A percentile compares a stretch with the other conserved stretches of the same genome.
These are phyloP conservation scores for Drosophila niveifrons DNA, from an alignment of 2,888 invertebrate genomes.

Conservation along the genomic window DNA sequence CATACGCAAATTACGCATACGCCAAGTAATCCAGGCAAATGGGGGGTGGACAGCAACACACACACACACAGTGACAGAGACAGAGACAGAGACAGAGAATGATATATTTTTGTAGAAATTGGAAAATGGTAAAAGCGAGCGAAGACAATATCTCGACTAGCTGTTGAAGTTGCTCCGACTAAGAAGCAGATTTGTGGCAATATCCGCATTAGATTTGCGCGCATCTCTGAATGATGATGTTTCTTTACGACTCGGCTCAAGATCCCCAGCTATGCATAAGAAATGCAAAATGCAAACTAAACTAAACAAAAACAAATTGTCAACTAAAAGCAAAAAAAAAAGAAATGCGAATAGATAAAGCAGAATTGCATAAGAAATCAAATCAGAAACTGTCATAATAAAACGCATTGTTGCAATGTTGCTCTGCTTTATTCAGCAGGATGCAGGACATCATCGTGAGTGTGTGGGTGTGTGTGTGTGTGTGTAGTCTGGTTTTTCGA, in stretches of 20 bases:
- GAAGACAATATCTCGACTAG: constrained; percentile 68
- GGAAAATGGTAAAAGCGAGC: constrained; percentile 50
- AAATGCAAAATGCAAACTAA: constrained; percentile 39
- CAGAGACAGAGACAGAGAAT: constrained; percentile 42
- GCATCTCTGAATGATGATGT: constrained; percentile 12
- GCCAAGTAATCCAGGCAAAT: constrained; percentile 6
- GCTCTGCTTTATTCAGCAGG: constrained; percentile 61
- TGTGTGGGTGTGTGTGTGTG: neutral
- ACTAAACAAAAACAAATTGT: constrained; percentile 33
- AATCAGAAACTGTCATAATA: constrained; percentile 77
- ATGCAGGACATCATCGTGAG: constrained; percentile 5
- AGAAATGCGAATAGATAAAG: constrained; percentile 16
- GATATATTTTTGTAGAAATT: constrained; percentile 71
- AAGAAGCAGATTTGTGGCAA: constrained; percentile 13
- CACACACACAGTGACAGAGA: constrained; percentile 40
- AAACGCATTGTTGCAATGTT: constrained; percentile 60
- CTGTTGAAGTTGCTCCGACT: constrained; percentile 11
- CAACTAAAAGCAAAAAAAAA: constrained; percentile 25
- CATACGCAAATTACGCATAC: constrained; percentile 72
- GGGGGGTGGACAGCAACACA: constrained; percentile 6
- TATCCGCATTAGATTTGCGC: constrained; percentile 51
- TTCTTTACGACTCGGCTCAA: constrained; percentile 44
- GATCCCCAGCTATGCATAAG: constrained; percentile 62
- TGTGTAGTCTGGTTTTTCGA: constrained; percentile 32
- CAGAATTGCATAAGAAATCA: constrained; percentile 73